phyloP scores from a whole-genome alignment of 1,140 invertebrate species.

The Macrobrachium rosenbergii region DNA sequence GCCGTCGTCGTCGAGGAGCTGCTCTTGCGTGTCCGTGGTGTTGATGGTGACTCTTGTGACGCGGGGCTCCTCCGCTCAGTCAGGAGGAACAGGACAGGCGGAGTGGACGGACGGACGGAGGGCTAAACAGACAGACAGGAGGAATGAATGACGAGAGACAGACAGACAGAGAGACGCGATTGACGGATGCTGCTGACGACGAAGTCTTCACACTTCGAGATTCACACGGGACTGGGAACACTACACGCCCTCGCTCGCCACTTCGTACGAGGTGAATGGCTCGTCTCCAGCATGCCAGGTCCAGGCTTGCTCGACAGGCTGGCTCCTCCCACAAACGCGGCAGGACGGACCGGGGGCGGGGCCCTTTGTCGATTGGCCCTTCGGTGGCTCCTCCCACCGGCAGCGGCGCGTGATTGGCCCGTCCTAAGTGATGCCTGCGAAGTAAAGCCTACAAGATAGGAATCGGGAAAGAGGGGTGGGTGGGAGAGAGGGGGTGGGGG shows the following conservation, averaged over 20 bases:
- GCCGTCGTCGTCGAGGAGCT: not conserved
- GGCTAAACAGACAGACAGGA: not conserved
- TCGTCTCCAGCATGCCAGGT: not conserved
- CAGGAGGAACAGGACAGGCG: not conserved
- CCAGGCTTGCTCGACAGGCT: slow-evolving; percentile 24
- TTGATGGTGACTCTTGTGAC: not conserved
- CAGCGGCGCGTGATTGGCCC: slow-evolving; percentile 44
- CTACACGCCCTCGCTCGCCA: slow-evolving; percentile 46
- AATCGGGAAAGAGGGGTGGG: slow-evolving; percentile 54
- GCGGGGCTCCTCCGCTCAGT: not conserved
- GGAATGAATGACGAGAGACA: not conserved
- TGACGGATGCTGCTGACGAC: too few relatives aligned
- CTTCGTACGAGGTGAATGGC: slow-evolving; percentile 53
- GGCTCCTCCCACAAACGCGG: slow-evolving; percentile 35
- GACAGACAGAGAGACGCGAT: not conserved
- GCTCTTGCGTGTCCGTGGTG: slow-evolving; percentile 34
- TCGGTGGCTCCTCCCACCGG: slow-evolving; percentile 25
- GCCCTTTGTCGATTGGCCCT: slow-evolving; percentile 29
- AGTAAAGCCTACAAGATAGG: slow-evolving; percentile 61
- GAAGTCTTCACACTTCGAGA: too few relatives aligned
- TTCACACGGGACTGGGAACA: slow-evolving; percentile 10
- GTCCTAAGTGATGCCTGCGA: slow-evolving; percentile 54
- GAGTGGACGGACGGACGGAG: not conserved
- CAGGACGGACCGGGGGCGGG: slow-evolving; percentile 44
- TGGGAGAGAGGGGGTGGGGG: too few relatives aligned